phyloP scores from a whole-genome alignment of 2,113 vertebrate species.

The Notarius lentiginosus region DNA sequence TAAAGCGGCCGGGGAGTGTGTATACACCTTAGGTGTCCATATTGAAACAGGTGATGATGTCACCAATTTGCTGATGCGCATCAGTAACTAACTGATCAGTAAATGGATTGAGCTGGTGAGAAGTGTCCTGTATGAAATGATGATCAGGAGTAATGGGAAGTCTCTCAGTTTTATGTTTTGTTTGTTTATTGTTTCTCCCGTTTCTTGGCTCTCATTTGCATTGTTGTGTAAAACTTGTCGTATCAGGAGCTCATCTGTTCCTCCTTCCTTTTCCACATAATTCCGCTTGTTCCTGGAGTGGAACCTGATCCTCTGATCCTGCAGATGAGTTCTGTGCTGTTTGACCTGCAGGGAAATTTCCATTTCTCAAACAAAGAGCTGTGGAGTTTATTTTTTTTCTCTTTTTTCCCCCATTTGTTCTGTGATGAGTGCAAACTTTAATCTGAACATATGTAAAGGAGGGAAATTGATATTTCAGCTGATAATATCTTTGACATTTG shows the following conservation, averaged over 20 bases:
- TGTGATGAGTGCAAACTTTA: neutral
- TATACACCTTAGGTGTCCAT: too few species aligned
- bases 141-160: neutral
- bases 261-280: conserved; percentile 1
- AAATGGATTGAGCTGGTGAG: neutral
- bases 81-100: too few species aligned
- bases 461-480: neutral
- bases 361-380: neutral
- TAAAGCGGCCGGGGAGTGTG: too few species aligned
- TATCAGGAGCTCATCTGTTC: conserved; percentile 9
- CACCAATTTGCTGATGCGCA: neutral
- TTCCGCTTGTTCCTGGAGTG: neutral
- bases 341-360: neutral
- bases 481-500: neutral
- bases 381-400: neutral
- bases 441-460: neutral
- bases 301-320: neutral
- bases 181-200: neutral
- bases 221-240: neutral
- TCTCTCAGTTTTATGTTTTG: neutral
- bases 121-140: neutral
- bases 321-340: neutral
- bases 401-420: neutral
- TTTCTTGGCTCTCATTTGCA: neutral
- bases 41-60: neutral